Evolutionary conservation across 2,888 invertebrate species (phyloP), one percentile per base, ranked within the genome.

Genomic region (Nycteola revayana): DNA sequence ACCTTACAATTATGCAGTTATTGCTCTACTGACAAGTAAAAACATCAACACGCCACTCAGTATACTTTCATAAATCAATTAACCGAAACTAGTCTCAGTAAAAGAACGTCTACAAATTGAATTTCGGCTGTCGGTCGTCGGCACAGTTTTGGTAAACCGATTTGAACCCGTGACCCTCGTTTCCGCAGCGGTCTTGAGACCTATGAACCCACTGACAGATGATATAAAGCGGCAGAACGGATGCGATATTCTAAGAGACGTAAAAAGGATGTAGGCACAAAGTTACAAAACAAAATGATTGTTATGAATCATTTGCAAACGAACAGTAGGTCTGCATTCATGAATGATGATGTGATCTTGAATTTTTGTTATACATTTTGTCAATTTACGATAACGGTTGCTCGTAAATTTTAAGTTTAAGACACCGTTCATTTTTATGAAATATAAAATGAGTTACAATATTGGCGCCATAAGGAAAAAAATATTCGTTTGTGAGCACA

Each of bases 141-240:
- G 66, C 66, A 62, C 43, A 66, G 51, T 65, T 65, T 62, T 56
- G 32, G 37, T 51, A 51, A 54, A 55, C 53, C 53, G 61, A 64
- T 64, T 70, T 74, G 73, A 75, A 69, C 76, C 52, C 55, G 37
- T 67, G 74, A 75, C 72, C 74, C 53, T 51, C 38, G 60, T 64
- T 68, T 75, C 73, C 74, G 72, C 63, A 45, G 62, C 55, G 54
- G 48, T 28, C 39, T 46, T 23, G 21, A 42, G 55, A 62, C 60
- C 60, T 55, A 33, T 60, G 57, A 49, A 55, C 62, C 50, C n/a
- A n/a, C 29, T 56, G 55, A 55, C 29, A 42, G 34, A 40, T 34
- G 33, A 38, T 36, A 57, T 41, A 46, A 49, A 43, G 29, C 46
- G 36, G 36, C 34, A n/a, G 32, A 8, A 11, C 50, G 48, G 43